Base-by-base conservation (phyloP, 2,888 invertebrate genomes). In the Leucania comma region DNA sequence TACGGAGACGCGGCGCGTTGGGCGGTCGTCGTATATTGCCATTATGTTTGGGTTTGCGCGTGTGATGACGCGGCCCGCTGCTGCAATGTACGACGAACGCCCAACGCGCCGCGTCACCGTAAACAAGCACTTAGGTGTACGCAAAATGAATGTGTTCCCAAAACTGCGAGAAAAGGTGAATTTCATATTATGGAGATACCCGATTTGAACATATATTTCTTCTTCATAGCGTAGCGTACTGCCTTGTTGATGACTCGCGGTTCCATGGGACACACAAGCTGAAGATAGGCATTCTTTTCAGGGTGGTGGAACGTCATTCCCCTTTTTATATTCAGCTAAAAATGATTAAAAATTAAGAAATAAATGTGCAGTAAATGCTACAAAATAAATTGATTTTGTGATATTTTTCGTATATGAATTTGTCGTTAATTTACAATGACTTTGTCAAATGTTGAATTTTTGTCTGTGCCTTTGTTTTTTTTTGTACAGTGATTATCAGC, bases 231-330 rank as follows among this genome's bases (percentile, higher is more conserved):
- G 3, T 76, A 81, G 59, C 92, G 91, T 0, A 96, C 94, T 0
- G 93, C 92, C 46, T 94, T 95, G 66, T 96, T 95, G 60, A 96
- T 92, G 0, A 94, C 83, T 1, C 93, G 83, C 0, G 96, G 95
- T 56, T 95, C 93, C 67, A 94, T 87, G 0, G 94, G 89, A 68
- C 93, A 93, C 2, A 92, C 92, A 26, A 94, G 82, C 74, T 96
- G 96, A 0, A 96, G 87, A 61, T 94, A 96, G 0, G 95, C 94
- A 73, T 96, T 95, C 70, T 93, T 94, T 73, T 94, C 86, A 0
- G 93, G 90, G 70, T 92, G 90, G 69, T 92, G 90, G 85, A 94
- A 95, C 96, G 96, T 95, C 77, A 64, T 54, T n/a, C n/a, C 6
- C 4, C 5, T 17, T 61, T 17, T n/a, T 66, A 42, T 22, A 22